Evolutionary conservation across 2,888 invertebrate species (phyloP).

Genomic region (Ornithoptera priamus): DNA sequence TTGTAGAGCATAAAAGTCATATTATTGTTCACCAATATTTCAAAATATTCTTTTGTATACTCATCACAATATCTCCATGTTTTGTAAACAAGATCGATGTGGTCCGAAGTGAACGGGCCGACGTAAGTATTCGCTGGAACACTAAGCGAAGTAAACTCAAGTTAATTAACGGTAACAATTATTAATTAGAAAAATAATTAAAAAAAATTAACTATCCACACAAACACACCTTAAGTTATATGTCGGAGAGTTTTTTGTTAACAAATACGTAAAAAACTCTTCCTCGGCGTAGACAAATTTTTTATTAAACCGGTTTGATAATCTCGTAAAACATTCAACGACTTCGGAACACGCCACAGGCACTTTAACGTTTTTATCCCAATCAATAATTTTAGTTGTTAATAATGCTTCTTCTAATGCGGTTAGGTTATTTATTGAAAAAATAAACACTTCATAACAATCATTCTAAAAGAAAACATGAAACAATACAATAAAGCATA

Average conservation of each 20-base stretch:
- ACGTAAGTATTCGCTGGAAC: slow-evolving; percentile 39
- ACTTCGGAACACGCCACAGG: slow-evolving; percentile 33
- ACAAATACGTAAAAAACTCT: slow-evolving; percentile 32
- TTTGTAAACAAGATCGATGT: slow-evolving; percentile 37
- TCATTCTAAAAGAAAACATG: slow-evolving; percentile 20
- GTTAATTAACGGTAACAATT: background rate
- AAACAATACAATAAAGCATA: too few relatives aligned
- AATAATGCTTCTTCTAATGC: slow-evolving; percentile 37
- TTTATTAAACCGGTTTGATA: slow-evolving; percentile 30
- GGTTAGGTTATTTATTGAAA: slow-evolving; percentile 30
- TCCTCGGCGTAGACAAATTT: slow-evolving; percentile 21
- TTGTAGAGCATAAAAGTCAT: slow-evolving; percentile 41
- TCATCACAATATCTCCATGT: slow-evolving; percentile 39
- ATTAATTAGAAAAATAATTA: background rate
- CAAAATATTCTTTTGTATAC: slow-evolving; percentile 34
- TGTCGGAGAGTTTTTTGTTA: slow-evolving; percentile 28
- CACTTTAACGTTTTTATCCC: slow-evolving; percentile 33
- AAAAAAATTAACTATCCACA: background rate
- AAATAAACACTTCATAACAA: slow-evolving; percentile 33
- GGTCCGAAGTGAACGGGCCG: slow-evolving; percentile 34
- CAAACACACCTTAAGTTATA: slow-evolving; percentile 31
- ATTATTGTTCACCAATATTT: slow-evolving; percentile 35
- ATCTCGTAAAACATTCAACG: slow-evolving; percentile 32
- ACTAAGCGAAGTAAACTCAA: slow-evolving; percentile 28
- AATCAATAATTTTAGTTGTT: slow-evolving; percentile 38